Conservation (phyloP, 2,113 vertebrate genomes). For the Tragelaphus scriptus region DNA sequence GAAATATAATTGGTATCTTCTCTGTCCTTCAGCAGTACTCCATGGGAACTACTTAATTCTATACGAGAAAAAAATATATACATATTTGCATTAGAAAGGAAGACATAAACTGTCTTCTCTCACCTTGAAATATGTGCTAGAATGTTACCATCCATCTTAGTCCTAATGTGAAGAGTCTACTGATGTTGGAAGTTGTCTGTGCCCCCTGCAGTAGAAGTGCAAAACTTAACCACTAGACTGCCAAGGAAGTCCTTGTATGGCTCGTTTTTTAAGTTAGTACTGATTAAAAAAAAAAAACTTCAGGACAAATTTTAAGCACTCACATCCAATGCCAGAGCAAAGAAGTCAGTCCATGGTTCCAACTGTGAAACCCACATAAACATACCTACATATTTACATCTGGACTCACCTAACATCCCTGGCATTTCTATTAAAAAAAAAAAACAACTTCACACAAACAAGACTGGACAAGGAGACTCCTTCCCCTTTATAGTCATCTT, state of each 20-base stretch:
- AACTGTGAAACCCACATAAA: not conserved
- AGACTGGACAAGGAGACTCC: not conserved
- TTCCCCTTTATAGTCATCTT: not conserved
- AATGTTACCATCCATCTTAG: not conserved
- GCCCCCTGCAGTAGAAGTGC: not conserved
- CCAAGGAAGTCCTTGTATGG: not conserved
- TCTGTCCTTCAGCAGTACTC: not conserved
- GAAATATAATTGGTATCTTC: not conserved
- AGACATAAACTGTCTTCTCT: not conserved
- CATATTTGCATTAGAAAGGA: not conserved
- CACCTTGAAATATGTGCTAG: not conserved
- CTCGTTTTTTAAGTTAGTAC: not conserved
- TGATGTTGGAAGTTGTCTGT: not conserved
- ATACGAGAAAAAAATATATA: not conserved
- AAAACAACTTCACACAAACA: not conserved
- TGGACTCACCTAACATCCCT: not conserved
- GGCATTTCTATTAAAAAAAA: not conserved
- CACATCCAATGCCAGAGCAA: not conserved
- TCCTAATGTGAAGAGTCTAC: not conserved
- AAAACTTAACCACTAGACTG: not conserved
- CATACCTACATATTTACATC: not conserved
- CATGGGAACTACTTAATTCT: not conserved
- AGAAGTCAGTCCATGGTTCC: not conserved
- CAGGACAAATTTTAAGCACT: not conserved
- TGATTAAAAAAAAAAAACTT: not conserved